Evolutionary conservation across 2,797 vertebrate species (phyloP).

Genomic region (Limosa lapponica): DNA sequence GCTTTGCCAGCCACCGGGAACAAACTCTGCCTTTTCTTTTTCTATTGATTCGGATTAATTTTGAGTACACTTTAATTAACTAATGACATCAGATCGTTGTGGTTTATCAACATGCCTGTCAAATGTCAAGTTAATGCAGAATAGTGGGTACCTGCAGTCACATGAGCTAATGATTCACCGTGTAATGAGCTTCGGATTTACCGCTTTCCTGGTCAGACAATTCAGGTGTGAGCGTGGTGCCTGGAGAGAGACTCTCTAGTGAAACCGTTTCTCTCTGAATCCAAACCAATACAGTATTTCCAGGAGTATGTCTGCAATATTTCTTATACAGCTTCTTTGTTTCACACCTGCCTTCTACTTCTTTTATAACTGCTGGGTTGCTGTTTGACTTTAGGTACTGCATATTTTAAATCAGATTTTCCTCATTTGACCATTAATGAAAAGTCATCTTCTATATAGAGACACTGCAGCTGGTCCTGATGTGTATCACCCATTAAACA

Average conservation of each 20-base stretch:
- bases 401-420: background rate
- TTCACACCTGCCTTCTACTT: background rate
- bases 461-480: background rate
- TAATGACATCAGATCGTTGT: background rate
- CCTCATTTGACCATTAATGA: background rate
- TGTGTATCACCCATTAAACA: background rate
- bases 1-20: rapidly evolving
- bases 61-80: background rate
- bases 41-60: background rate
- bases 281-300: background rate
- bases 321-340: background rate
- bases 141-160: background rate
- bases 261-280: background rate
- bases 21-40: background rate
- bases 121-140: background rate
- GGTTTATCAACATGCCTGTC: background rate
- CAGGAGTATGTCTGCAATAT: rapidly evolving
- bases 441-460: background rate
- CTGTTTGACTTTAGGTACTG: background rate
- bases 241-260: background rate
- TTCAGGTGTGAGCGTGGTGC: background rate
- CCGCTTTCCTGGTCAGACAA: background rate
- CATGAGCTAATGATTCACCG: background rate
- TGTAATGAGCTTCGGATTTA: background rate
- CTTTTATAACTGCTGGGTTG: background rate